These are phyloP conservation scores for Macrochelys suwanniensis DNA, from an alignment of 2,797 vertebrate genomes.

Conservation along the genomic window DNA sequence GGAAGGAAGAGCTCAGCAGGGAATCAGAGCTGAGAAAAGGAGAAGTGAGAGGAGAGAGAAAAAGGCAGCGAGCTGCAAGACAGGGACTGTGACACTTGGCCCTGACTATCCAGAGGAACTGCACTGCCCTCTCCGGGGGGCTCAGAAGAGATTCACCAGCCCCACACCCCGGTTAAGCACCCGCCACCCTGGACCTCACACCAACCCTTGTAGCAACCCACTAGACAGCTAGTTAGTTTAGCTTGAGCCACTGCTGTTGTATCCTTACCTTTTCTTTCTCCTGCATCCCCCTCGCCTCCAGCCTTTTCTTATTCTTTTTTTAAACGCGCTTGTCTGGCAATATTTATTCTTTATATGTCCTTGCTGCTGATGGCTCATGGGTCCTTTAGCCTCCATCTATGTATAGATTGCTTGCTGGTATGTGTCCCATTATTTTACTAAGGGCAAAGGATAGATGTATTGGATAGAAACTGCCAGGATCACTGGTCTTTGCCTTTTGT, in stretches of 20 bases:
- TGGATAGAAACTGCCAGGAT: not conserved
- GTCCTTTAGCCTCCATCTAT: not conserved
- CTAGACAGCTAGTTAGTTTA: constrained; percentile 10
- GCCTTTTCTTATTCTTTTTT: not conserved
- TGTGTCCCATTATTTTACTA: not conserved
- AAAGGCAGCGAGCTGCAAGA: not conserved
- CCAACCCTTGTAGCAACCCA: not conserved
- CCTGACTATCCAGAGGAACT: not conserved
- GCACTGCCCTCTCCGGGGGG: not conserved
- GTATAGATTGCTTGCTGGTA: not conserved
- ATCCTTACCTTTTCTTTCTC: not conserved
- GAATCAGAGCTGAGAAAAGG: not conserved
- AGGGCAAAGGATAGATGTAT: not conserved
- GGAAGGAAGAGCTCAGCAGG: not conserved
- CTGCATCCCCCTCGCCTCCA: not conserved
- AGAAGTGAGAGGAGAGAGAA: not conserved
- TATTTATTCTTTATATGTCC: not conserved
- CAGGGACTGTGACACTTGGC: not conserved
- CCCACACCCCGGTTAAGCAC: not conserved
- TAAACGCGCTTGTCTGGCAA: not conserved
- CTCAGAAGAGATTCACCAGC: not conserved
- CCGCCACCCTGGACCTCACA: not conserved
- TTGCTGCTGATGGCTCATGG: not conserved
- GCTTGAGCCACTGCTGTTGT: accelerated
- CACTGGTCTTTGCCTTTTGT: no score